Conservation (phyloP, 2,888 invertebrate genomes). For the Drosophila merina region DNA sequence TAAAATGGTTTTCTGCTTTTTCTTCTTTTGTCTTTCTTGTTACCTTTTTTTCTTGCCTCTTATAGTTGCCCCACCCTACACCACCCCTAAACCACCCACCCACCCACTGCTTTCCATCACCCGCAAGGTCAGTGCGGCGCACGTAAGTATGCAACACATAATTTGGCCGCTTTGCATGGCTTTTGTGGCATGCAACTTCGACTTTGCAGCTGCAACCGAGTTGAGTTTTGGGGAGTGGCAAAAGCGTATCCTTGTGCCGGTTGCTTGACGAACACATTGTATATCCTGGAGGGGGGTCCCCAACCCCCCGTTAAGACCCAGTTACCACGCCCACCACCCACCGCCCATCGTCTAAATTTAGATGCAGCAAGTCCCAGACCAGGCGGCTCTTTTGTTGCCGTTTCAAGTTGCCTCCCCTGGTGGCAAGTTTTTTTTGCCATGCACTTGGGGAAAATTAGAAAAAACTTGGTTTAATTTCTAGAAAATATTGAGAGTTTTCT, state of each 20-base stretch:
- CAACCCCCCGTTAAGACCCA: slow-evolving; percentile 42
- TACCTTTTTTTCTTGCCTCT: too few relatives aligned
- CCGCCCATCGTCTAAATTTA: slow-evolving; percentile 55
- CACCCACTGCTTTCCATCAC: too few relatives aligned
- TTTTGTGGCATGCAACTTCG: slow-evolving; percentile 65
- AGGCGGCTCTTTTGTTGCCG: neutral
- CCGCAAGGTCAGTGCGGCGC: slow-evolving; percentile 72
- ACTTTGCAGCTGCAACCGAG: slow-evolving; percentile 42
- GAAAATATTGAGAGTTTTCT: too few relatives aligned
- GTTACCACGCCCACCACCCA: slow-evolving; percentile 41
- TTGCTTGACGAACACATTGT: slow-evolving; percentile 14
- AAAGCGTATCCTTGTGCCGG: slow-evolving; percentile 65
- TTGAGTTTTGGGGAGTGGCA: slow-evolving; percentile 11
- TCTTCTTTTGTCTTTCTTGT: too few relatives aligned
- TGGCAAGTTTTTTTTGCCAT: too few relatives aligned
- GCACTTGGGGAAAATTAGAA: too few relatives aligned
- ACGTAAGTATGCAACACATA: slow-evolving; percentile 77
- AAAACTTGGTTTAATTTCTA: too few relatives aligned
- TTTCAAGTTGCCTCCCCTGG: slow-evolving; percentile 9
- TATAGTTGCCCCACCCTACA: too few relatives aligned
- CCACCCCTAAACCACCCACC: too few relatives aligned
- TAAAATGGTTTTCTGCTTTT: too few relatives aligned
- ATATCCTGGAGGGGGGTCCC: too few relatives aligned
- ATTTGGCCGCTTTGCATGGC: slow-evolving; percentile 59
- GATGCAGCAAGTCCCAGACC: slow-evolving; percentile 29